Evolutionary conservation across 2,797 vertebrate species (phyloP), one percentile per base, ranked within the genome.

Genomic region (Sardinella longiceps): DNA sequence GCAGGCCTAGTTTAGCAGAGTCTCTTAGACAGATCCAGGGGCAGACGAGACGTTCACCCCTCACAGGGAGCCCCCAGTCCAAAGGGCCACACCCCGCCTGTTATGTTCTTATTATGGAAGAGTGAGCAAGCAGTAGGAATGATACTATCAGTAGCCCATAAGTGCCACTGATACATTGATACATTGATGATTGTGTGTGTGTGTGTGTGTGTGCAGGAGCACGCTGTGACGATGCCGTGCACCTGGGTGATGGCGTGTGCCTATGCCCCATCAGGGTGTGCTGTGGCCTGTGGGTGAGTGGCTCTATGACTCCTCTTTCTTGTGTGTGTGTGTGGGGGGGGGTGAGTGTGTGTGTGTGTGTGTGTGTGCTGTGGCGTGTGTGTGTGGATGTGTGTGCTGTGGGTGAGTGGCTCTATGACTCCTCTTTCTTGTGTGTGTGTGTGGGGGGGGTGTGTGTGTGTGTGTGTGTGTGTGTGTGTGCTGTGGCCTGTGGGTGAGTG

Each of bases 381-480:
- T n/a, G n/a, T n/a, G n/a, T n/a, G n/a, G n/a, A n/a, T n/a, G n/a
- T n/a, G n/a, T n/a, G n/a, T n/a, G n/a, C 18, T 99, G 98, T 88
- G 98, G 98, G 98, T 99, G 90, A 97, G 98, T 95, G 5, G 14
- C 33, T n/a, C n/a, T n/a, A n/a, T n/a, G n/a, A n/a, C n/a, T 74
- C 60, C 33, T 33, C 66, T 74, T 30, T 37, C 25, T 1, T 28
- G 2, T 66, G 25, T 28, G 25, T n/a, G n/a, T n/a, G n/a, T n/a
- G n/a, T n/a, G n/a, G n/a, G n/a, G n/a, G n/a, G n/a, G 98, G 98
- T n/a, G n/a, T 9, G 98, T 99, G 91, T 99, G 99, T 98, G 98
- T 98, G 0, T 99, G 98, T 82, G 98, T 98, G 0, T 99, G 99
- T 0, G 98, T 98, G 98, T 98, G 89, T 99, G 98, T 48, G 98